Percentiles rank a stretch among this genome's conserved stretches.
Evolutionary conservation across 2,888 invertebrate species (phyloP).

Genomic region (Phyllotreta cruciferae): DNA sequence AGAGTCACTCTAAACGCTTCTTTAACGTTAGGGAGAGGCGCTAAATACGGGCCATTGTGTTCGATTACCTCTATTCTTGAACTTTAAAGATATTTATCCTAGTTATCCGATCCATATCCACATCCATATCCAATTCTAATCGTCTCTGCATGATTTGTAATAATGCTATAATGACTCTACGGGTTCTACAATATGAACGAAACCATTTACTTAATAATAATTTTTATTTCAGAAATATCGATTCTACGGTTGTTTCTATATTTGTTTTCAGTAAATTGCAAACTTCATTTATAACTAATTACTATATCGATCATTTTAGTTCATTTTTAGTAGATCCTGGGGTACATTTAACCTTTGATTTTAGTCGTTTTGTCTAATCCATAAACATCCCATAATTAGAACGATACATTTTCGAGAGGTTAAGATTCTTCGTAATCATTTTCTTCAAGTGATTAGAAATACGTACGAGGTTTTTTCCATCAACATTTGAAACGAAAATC

Average conservation of each 20-base stretch:
- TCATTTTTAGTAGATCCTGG: slow-evolving; percentile 35
- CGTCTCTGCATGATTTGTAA: too few species aligned
- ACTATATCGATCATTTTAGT: slow-evolving; percentile 36
- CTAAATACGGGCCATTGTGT: too few species aligned
- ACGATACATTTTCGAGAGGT: slow-evolving; percentile 34
- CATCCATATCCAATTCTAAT: too few species aligned
- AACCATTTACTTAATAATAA: slow-evolving; percentile 13
- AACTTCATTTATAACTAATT: slow-evolving; percentile 48
- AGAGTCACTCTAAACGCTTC: too few species aligned
- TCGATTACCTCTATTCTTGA: too few species aligned
- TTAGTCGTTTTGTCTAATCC: slow-evolving; percentile 25
- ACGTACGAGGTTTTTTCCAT: too few species aligned
- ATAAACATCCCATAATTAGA: slow-evolving; percentile 1
- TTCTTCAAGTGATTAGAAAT: background rate
- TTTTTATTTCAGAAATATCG: slow-evolving; percentile 56
- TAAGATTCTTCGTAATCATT: background rate
- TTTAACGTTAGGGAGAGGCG: too few species aligned
- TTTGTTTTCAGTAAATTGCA: slow-evolving; percentile 51
- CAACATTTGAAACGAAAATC: too few species aligned
- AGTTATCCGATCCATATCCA: too few species aligned
- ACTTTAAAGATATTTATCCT: too few species aligned
- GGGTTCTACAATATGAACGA: too few species aligned
- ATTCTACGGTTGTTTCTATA: slow-evolving; percentile 49
- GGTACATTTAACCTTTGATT: slow-evolving; percentile 41
- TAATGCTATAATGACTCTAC: background rate